Evolutionary conservation across 2,888 invertebrate species (phyloP).

Genomic region (Eudasyphora cyanicolor): DNA sequence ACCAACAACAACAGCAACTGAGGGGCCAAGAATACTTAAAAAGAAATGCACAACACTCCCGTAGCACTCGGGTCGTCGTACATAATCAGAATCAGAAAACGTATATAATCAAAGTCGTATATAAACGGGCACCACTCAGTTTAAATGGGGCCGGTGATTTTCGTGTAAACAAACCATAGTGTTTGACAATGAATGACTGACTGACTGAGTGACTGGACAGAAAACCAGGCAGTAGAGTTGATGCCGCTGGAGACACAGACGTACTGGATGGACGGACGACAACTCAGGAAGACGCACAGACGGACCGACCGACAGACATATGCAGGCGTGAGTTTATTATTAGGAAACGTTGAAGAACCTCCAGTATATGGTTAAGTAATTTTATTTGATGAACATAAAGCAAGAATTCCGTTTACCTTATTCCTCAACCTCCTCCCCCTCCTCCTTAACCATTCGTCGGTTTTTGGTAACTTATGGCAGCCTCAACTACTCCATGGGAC

Average conservation of each 20-base stretch:
- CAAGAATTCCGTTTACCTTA: conserved; percentile 53
- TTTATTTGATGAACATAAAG: conserved; percentile 66
- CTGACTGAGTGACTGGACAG: conserved; percentile 49
- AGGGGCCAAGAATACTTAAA: not conserved
- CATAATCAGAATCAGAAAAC: conserved; percentile 26
- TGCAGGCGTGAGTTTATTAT: conserved; percentile 70
- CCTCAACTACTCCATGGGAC: conserved; percentile 29
- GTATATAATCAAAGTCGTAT: conserved; percentile 41
- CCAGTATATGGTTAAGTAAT: conserved; percentile 68
- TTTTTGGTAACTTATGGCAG: conserved; percentile 6
- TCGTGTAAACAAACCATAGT: conserved; percentile 62
- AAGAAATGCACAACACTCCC: not conserved
- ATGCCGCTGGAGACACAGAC: conserved; percentile 9
- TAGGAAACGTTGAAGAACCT: conserved; percentile 51
- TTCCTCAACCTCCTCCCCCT: not conserved
- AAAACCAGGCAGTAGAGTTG: too few relatives aligned
- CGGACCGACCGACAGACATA: conserved; percentile 64
- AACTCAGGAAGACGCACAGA: not conserved
- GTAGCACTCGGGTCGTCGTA: not conserved
- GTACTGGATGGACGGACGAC: not conserved
- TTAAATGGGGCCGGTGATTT: conserved; percentile 63
- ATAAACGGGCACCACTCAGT: conserved; percentile 59
- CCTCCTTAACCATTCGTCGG: not conserved
- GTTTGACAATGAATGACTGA: conserved; percentile 58
- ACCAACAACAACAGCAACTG: not conserved